Base-by-base conservation (phyloP, 2,888 invertebrate genomes). In the Coelopa pilipes region DNA sequence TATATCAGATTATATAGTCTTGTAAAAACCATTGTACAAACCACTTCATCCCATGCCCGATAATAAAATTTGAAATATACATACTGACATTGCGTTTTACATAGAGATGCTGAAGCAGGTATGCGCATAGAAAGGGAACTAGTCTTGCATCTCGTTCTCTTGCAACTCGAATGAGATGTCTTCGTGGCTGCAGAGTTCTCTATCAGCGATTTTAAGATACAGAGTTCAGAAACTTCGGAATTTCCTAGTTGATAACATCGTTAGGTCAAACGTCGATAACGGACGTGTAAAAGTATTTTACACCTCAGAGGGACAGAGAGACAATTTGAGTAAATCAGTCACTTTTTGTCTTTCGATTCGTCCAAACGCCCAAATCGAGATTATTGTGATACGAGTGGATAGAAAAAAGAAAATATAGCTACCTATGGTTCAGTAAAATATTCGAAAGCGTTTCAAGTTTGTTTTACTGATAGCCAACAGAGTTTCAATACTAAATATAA, bases 201-300 rank as follows among this genome's bases (percentile, higher is more conserved):
- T 60, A 60, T 45, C 53, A 53, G 53, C 53, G 3, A 34, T 34
- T 17, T 34, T 59, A 34, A 62, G n/a, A 13, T 34, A 62, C 13
- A 1, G 13, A 62, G 62, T 24, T 62, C 15, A 45, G 34, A 1
- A 59, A 21, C 13, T 21, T 10, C 24, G 57, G 57, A n/a, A 15
- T 62, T 60, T 62, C n/a, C 62, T 34, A 62, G 15, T 34, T 62
- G 62, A 62, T 62, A 62, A 62, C 62, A 34, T 34, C n/a, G 53
- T 15, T 53, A 15, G 15, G 53, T 53, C 53, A 53, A 15, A 15
- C n/a, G 13, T 53, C 53, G 53, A 53, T 34, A 34, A 53, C n/a
- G 53, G 2, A 53, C 3, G 3, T 21, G 57, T 57, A 57, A 57
- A 53, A 53, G 53, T 34, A 34, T 34, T 34, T 34, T 4, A 34